phyloP scores from a whole-genome alignment of 1,140 invertebrate genomes.

The Metaphire vulgaris region DNA sequence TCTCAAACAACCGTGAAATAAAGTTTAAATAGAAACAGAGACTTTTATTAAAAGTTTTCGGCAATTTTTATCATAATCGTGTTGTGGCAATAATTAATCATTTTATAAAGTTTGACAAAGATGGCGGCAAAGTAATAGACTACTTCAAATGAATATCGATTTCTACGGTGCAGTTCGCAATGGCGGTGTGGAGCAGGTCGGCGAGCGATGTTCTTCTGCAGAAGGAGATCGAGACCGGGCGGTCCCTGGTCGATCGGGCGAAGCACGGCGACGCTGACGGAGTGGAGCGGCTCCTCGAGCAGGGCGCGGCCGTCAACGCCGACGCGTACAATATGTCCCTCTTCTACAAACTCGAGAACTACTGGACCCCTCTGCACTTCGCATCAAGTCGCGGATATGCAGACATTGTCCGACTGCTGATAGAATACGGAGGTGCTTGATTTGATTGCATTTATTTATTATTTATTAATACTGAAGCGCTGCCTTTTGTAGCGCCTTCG shows the following conservation, averaged over 20 bases:
- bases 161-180: too few species aligned
- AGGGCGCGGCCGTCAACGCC: constrained; percentile 42
- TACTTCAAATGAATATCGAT: too few species aligned
- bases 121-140: too few species aligned
- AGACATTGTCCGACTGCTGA: constrained; percentile 35
- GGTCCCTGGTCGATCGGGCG: constrained; percentile 5
- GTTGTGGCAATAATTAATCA: too few species aligned
- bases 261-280: constrained; percentile 32
- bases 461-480: not conserved
- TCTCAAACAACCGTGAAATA: too few species aligned
- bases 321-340: constrained; percentile 43
- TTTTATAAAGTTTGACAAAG: too few species aligned
- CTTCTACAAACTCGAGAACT: constrained; percentile 48
- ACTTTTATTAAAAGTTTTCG: too few species aligned
- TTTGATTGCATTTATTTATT: constrained; percentile 2
- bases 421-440: constrained; percentile 36
- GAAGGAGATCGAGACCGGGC: not conserved
- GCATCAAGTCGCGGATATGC: constrained; percentile 32
- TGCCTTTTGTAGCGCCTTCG: too few species aligned
- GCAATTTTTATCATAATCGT: too few species aligned
- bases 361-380: constrained; percentile 43
- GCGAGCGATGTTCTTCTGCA: constrained; percentile 1
- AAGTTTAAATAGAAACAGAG: too few species aligned
- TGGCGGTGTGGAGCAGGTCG: not conserved
- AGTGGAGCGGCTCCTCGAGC: constrained; percentile 34